These are phyloP conservation scores for Ameiurus melas DNA, from an alignment of 2,113 vertebrate species.

Conservation along the genomic window DNA sequence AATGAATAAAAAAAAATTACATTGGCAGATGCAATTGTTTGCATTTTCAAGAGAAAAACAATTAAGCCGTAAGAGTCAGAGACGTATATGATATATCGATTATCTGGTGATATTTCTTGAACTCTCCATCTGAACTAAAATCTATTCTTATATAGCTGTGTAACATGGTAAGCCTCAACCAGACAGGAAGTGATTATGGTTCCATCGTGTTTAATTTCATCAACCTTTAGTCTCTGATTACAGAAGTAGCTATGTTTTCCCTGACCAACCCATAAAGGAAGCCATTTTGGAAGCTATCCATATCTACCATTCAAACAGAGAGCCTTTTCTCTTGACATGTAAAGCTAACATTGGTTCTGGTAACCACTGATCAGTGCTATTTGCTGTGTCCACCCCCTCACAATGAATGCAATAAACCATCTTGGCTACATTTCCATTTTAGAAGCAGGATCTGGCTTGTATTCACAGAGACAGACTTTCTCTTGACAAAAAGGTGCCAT, in stretches of 20 bases:
- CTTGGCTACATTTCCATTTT: conserved; percentile 21
- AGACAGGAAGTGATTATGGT: conserved; percentile 31
- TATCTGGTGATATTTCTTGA: conserved; percentile 20
- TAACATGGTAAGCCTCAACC: neutral
- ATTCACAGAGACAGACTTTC: conserved; percentile 30
- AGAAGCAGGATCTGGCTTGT: conserved; percentile 9
- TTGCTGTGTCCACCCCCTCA: neutral
- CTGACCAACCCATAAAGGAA: neutral
- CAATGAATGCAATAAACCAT: neutral
- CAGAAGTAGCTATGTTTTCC: conserved; percentile 32
- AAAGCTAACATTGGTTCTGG: neutral
- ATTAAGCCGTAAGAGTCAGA: conserved; percentile 17
- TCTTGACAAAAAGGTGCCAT: conserved; percentile 43
- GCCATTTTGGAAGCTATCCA: neutral
- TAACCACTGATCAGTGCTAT: neutral
- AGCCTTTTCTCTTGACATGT: neutral
- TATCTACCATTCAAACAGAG: neutral
- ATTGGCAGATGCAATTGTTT: neutral
- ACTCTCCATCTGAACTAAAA: neutral
- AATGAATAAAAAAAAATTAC: neutral
- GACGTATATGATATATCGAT: neutral
- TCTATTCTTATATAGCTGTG: neutral
- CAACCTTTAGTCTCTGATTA: conserved; percentile 44
- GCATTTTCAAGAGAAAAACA: conserved; percentile 7
- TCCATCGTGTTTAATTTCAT: conserved; percentile 18